Conservation (phyloP, 2,797 vertebrate genomes). For the Eulemur mongoz region DNA sequence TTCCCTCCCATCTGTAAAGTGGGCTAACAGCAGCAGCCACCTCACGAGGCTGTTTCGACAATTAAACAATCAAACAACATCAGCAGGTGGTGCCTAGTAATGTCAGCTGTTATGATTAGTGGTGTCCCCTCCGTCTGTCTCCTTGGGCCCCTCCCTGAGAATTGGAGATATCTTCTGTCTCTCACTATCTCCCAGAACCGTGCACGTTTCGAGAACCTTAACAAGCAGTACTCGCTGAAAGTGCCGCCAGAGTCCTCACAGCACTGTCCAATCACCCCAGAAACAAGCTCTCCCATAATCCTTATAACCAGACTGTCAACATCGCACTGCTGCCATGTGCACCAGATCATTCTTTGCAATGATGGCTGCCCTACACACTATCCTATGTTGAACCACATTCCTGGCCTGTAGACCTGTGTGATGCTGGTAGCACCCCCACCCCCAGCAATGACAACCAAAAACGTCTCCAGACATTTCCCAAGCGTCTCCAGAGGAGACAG, state of each 20-base stretch:
- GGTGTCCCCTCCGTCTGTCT: background rate
- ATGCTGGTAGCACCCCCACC: background rate
- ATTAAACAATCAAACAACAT: background rate
- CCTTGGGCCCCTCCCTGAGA: background rate
- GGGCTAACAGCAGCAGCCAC: background rate
- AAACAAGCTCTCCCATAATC: background rate
- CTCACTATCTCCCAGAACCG: background rate
- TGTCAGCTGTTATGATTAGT: background rate
- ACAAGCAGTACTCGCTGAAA: fast-evolving
- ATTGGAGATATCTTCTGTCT: too few relatives aligned
- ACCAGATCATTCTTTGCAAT: background rate
- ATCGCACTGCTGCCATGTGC: background rate
- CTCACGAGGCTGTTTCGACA: background rate
- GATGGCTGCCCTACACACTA: background rate
- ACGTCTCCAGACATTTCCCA: background rate
- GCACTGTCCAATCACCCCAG: background rate
- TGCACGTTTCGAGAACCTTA: background rate
- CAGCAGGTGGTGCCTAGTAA: background rate
- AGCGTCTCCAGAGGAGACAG: background rate
- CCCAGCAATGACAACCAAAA: background rate
- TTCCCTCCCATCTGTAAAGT: background rate
- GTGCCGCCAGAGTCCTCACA: background rate
- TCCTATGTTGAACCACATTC: background rate
- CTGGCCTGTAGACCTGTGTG: background rate
- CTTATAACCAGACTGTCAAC: background rate